Evolutionary conservation across 2,888 invertebrate species (phyloP), one percentile per base, ranked within the genome.

Genomic region (Pseudococcus longispinus): DNA sequence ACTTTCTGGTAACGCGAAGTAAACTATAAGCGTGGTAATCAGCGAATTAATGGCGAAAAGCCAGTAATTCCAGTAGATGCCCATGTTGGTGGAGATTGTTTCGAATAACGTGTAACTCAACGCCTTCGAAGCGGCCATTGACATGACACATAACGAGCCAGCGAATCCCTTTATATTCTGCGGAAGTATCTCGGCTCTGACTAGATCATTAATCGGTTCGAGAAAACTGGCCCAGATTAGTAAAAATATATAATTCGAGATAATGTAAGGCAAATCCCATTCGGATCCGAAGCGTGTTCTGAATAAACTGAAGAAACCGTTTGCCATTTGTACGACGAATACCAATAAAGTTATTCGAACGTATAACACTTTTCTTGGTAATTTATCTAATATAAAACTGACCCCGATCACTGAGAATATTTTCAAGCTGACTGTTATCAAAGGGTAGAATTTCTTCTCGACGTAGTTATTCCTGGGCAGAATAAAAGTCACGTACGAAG

Each of bases 81-180:
- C 84, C 44, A 87, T 20, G 18, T 13, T 26, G 9, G 26, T 37
- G 18, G 51, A 51, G 20, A 87, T 32, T 1, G 29, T 20, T 15
- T 70, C 44, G 46, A 87, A 87, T 70, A 84, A 82, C 15, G 83
- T 83, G 20, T 70, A 65, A 46, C 60, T 55, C 6, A 87, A n/a
- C 46, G 70, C 60, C 20, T 65, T 83, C 29, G 87, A 87, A 46
- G 60, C 51, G 1, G 82, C 83, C 23, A 65, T 60, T 1, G 87
- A 83, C 44, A 87, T 70, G 1, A 87, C 87, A 4, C 83, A 65
- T 60, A 87, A 29, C 23, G 83, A 83, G 46, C 83, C 46, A 5
- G 77, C 87, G 29, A 83, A 26, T 11, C 87, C 87, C 26, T 83
- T 83, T 26, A 87, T 70, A 23, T 83, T 46, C 32, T 83, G 87